These are phyloP conservation scores for Eurois occulta DNA, from an alignment of 2,888 invertebrate genomes.

Conservation along the genomic window DNA sequence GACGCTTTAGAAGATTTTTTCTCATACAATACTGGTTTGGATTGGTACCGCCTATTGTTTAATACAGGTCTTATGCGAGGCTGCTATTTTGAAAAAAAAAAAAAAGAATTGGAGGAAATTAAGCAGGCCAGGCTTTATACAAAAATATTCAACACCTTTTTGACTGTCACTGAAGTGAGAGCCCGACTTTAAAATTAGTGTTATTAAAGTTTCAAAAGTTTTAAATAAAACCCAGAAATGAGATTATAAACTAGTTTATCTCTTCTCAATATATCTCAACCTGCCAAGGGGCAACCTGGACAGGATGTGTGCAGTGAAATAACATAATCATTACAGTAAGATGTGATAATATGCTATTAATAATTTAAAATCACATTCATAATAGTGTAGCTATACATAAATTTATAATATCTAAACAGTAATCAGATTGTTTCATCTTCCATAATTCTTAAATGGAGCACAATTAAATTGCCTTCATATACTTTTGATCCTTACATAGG, in stretches of 20 bases:
- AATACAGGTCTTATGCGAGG: not conserved
- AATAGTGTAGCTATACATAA: slow-evolving; percentile 40
- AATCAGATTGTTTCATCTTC: slow-evolving; percentile 45
- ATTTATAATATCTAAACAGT: slow-evolving; percentile 48
- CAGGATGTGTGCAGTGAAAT: slow-evolving; percentile 44
- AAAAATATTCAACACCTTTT: not conserved
- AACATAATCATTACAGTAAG: slow-evolving; percentile 48
- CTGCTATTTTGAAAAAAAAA: not conserved
- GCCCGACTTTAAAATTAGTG: not conserved
- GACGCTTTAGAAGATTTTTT: not conserved
- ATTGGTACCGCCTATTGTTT: not conserved
- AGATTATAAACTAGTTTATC: slow-evolving; percentile 49
- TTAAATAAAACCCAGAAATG: slow-evolving; percentile 43
- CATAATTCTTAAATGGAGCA: slow-evolving; percentile 44
- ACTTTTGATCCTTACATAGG: slow-evolving; percentile 51
- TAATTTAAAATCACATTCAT: slow-evolving; percentile 53
- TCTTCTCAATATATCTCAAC: slow-evolving; percentile 47
- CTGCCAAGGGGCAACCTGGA: slow-evolving; percentile 37
- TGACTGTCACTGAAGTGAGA: not conserved
- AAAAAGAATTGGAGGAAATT: not conserved
- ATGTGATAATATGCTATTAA: slow-evolving; percentile 34
- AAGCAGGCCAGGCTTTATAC: not conserved
- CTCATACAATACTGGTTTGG: not conserved
- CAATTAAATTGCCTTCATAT: slow-evolving; percentile 57
- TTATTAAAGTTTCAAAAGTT: not conserved